Base-by-base conservation (phyloP, 2,888 invertebrate species). In the Asteroscopus sphinx region DNA sequence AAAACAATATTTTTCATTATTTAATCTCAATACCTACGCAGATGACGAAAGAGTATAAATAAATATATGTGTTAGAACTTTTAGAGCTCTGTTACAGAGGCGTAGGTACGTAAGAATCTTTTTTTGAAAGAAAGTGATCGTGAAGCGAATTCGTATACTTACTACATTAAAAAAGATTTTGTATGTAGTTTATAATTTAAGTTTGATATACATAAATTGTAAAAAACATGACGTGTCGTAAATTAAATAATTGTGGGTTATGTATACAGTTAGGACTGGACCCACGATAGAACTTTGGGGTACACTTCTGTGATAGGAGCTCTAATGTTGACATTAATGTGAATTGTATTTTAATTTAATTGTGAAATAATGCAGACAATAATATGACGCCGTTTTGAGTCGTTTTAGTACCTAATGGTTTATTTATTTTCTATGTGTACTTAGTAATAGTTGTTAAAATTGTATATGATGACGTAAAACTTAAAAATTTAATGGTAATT, bases 351-450 rank as follows among this genome's bases (percentile, higher is more conserved):
- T 30, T 55, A 45, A 48, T 61, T 35, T 37, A 52, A 44, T 53
- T 36, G 17, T 47, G 30, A 54, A 56, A 54, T 41, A 41, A 56
- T 45, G 42, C 53, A 56, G 61, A 62, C 45, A 26, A 55, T 58
- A 53, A 60, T 57, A 57, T 51, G 51, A 51, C 39, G 51, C 52
- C 46, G 42, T 47, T 71, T 57, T 54, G 48, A 52, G 37, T 48
- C 57, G 36, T 39, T 49, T 58, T 64, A 49, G 40, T n/a, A n/a
- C n/a, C n/a, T 49, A 56, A 36, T 57, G 53, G 36, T 58, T 54
- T 59, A 59, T 66, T 67, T 59, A 67, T 64, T 67, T 69, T 64
- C 16, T 57, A 40, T 47, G 42, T 57, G 41, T 51, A 65, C 25
- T 36, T 56, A 52, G 32, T 21, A 21, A 21, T 52, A 36, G 48